phyloP scores from a whole-genome alignment of 1,140 invertebrate genomes.

The Eupeodes corollae region DNA sequence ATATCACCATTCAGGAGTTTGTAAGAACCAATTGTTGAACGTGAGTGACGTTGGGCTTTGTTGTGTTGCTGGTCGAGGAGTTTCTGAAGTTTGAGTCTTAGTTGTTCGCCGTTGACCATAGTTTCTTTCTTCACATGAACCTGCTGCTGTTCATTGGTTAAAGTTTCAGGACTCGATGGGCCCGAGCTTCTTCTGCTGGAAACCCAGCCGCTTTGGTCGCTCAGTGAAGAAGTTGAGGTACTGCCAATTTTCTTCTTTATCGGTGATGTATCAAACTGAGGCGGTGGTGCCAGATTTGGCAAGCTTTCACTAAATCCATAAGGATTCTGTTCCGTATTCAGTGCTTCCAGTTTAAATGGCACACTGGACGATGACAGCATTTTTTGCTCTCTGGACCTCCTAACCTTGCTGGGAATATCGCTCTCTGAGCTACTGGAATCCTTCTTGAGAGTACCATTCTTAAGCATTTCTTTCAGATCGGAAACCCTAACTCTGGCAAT shows the following conservation, averaged over 20 bases:
- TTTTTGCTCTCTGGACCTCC: slow-evolving; percentile 13
- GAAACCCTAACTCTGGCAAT: slow-evolving; percentile 30
- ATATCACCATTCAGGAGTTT: not conserved
- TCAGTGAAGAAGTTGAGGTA: slow-evolving; percentile 56
- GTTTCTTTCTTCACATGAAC: slow-evolving; percentile 31
- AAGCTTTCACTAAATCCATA: slow-evolving; percentile 45
- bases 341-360: slow-evolving; percentile 42
- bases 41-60: slow-evolving; percentile 17
- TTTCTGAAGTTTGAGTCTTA: slow-evolving; percentile 46
- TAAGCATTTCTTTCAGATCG: slow-evolving; percentile 35
- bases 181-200: slow-evolving; percentile 53
- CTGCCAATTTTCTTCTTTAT: slow-evolving; percentile 26
- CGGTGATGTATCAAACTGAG: slow-evolving; percentile 31
- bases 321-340: slow-evolving; percentile 20
- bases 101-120: slow-evolving; percentile 47
- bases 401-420: slow-evolving; percentile 15
- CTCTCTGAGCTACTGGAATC: slow-evolving; percentile 32
- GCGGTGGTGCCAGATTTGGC: slow-evolving; percentile 48
- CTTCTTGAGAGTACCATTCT: slow-evolving; percentile 20
- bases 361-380: slow-evolving; percentile 41
- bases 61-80: slow-evolving; percentile 36
- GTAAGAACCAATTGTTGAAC: too few species aligned
- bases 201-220: slow-evolving; percentile 66
- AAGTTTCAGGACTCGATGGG: slow-evolving; percentile 44
- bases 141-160: slow-evolving; percentile 25